These are phyloP conservation scores for Pterostichus niger DNA, from an alignment of 2,888 invertebrate species.

Conservation along the genomic window DNA sequence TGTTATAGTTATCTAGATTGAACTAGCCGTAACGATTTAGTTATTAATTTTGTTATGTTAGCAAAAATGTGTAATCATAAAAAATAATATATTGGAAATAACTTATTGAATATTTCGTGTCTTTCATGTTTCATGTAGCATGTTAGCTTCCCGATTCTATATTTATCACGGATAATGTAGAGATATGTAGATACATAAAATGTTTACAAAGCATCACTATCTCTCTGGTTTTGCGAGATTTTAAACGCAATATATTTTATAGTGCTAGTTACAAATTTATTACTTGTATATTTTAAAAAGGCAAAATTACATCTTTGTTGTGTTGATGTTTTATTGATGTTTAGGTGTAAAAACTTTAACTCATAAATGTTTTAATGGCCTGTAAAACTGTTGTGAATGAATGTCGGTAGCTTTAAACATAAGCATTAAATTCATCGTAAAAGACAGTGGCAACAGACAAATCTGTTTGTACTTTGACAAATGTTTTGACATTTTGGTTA, in stretches of 20 bases:
- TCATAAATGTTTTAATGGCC: conserved; percentile 65
- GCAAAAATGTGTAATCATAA: no score
- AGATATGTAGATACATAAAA: not conserved
- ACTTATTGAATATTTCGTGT: no score
- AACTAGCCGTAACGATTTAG: no score
- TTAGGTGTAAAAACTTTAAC: conserved; percentile 64
- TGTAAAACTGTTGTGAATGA: conserved; percentile 65
- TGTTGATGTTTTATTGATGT: conserved; percentile 61
- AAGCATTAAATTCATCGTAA: conserved; percentile 63
- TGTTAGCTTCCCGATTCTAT: no score
- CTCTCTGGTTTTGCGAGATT: conserved; percentile 6
- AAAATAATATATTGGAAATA: no score
- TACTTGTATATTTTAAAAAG: conserved; percentile 58
- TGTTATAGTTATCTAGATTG: no score
- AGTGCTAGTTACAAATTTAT: conserved; percentile 53
- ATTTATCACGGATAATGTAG: no score
- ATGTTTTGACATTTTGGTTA: conserved; percentile 51
- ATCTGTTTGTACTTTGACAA: conserved; percentile 62
- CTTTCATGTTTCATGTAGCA: no score
- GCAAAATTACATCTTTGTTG: conserved; percentile 58
- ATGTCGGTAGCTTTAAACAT: conserved; percentile 62
- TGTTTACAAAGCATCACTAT: not conserved
- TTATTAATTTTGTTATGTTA: no score
- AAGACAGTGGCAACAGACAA: conserved; percentile 60
- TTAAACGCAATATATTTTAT: conserved; percentile 57